A percentile compares a stretch with the other conserved stretches of the same genome.
These are phyloP conservation scores for Gymnorhina tibicen DNA, from an alignment of 2,113 vertebrate species.

Conservation along the genomic window DNA sequence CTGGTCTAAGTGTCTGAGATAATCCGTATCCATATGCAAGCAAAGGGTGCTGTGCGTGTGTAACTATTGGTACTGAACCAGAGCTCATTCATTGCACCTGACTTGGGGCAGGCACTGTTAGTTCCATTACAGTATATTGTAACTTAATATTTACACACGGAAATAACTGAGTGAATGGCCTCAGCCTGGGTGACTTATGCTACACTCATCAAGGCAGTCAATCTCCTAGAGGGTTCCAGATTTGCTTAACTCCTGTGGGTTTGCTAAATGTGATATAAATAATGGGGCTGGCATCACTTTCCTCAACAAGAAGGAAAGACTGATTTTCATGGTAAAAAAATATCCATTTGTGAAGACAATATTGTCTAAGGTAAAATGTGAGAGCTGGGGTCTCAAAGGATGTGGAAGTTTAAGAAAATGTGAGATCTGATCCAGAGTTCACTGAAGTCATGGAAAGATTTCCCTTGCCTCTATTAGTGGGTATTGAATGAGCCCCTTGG, in stretches of 20 bases:
- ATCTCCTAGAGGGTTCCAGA: slow-evolving; percentile 37
- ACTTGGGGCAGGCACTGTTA: slow-evolving; percentile 36
- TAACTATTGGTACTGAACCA: not conserved
- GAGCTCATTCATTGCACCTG: slow-evolving; percentile 23
- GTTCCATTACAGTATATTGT: slow-evolving; percentile 50
- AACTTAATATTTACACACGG: slow-evolving; percentile 52
- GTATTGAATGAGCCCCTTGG: not conserved
- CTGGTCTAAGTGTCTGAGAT: not conserved
- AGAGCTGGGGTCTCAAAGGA: slow-evolving; percentile 40
- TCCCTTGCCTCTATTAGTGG: not conserved
- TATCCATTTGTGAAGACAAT: slow-evolving; percentile 20
- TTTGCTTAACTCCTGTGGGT: slow-evolving; percentile 33
- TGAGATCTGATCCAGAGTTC: slow-evolving; percentile 27
- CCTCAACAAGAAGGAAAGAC: not conserved
- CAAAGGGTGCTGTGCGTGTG: not conserved
- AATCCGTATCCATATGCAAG: not conserved
- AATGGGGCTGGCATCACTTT: slow-evolving; percentile 6
- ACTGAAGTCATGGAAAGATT: slow-evolving; percentile 20
- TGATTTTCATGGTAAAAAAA: slow-evolving; percentile 8
- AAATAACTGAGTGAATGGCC: slow-evolving; percentile 47
- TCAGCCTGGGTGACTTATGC: slow-evolving; percentile 43
- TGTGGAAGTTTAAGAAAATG: slow-evolving; percentile 6
- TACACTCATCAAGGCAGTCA: slow-evolving; percentile 53
- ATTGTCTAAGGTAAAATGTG: slow-evolving; percentile 15
- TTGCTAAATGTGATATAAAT: slow-evolving; percentile 43